Evolutionary conservation across 2,888 invertebrate genomes (phyloP).

Genomic region (Platycheirus albimanus): DNA sequence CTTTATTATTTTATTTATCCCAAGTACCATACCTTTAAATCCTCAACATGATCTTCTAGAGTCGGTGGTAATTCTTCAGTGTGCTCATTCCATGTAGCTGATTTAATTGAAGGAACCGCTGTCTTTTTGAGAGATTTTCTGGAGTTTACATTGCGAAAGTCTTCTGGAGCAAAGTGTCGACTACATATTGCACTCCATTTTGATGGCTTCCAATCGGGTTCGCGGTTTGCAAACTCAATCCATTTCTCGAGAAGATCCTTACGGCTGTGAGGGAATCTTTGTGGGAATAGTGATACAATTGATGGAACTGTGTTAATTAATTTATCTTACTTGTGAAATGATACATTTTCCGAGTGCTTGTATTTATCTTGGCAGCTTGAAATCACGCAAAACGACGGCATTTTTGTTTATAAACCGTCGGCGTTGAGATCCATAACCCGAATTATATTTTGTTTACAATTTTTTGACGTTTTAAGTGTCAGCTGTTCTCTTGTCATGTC

Average conservation of each 20-base stretch:
- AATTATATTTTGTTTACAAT: not conserved
- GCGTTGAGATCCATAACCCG: not conserved
- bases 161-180: slow-evolving; percentile 80
- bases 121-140: slow-evolving; percentile 80
- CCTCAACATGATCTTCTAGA: slow-evolving; percentile 28
- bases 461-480: not conserved
- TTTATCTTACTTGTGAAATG: slow-evolving; percentile 81
- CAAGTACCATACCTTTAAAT: slow-evolving; percentile 36
- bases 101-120: slow-evolving; percentile 78
- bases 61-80: not conserved
- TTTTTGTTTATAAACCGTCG: slow-evolving; percentile 66
- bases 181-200: slow-evolving; percentile 82
- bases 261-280: slow-evolving; percentile 81
- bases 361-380: slow-evolving; percentile 81
- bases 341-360: slow-evolving; percentile 80
- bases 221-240: slow-evolving; percentile 81
- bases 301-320: not conserved
- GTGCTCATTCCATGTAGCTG: slow-evolving; percentile 40
- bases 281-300: not conserved
- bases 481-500: too few relatives aligned
- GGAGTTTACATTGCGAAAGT: slow-evolving; percentile 79
- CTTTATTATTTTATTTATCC: not conserved
- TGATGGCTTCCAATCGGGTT: slow-evolving; percentile 80
- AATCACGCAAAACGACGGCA: slow-evolving; percentile 82
- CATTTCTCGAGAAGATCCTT: slow-evolving; percentile 80